Percentiles rank a stretch among this genome's conserved stretches.
phyloP scores from a whole-genome alignment of 2,113 vertebrate species.

The Taurulus bubalis region DNA sequence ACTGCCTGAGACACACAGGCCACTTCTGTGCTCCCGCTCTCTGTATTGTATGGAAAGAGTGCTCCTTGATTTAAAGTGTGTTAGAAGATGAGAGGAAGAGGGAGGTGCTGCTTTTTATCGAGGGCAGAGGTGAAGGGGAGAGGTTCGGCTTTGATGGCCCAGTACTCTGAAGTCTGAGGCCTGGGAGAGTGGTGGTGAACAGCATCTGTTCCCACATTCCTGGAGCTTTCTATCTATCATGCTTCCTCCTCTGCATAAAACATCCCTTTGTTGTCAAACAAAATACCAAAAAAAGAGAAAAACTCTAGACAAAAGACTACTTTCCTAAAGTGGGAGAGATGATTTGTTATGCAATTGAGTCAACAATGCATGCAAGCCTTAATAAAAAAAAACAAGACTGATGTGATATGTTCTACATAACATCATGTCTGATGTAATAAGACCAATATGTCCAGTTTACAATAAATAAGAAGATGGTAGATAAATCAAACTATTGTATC shows the following conservation, averaged over 20 bases:
- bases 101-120: conserved; percentile 48
- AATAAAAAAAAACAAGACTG: background rate
- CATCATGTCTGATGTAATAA: conserved; percentile 21
- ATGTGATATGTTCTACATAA: conserved; percentile 1
- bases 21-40: conserved; percentile 16
- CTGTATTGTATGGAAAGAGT: conserved; percentile 49
- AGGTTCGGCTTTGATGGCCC: conserved; percentile 73
- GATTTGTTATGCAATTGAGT: conserved; percentile 48
- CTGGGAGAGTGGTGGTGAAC: conserved; percentile 41
- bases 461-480: background rate
- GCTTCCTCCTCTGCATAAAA: conserved; percentile 53
- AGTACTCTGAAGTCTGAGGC: conserved; percentile 43
- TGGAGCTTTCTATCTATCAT: conserved; percentile 29
- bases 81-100: conserved; percentile 69
- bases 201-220: conserved; percentile 61
- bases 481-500: background rate
- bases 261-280: conserved; percentile 50
- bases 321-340: conserved; percentile 41
- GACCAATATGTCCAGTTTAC: background rate
- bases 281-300: conserved; percentile 25
- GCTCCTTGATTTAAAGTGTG: conserved; percentile 57
- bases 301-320: conserved; percentile 36
- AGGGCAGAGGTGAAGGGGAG: conserved; percentile 70
- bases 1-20: conserved; percentile 34
- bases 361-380: conserved; percentile 18